phyloP scores from a whole-genome alignment of 1,140 invertebrate species.

The Aphaenogaster rudis region DNA sequence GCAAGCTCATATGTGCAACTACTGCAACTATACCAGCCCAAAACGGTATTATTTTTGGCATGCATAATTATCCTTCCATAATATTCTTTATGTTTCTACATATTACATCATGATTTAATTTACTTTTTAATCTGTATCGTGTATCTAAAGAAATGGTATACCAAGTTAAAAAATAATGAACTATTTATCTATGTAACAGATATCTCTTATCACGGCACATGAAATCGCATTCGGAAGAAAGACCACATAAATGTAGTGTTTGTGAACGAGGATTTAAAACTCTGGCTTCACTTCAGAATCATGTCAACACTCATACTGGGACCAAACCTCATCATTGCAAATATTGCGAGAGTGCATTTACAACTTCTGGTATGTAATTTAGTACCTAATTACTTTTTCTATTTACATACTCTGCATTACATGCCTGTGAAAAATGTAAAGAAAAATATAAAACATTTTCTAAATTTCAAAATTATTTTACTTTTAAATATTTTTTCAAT shows the following conservation, averaged over 20 bases:
- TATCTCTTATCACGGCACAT: conserved; percentile 97
- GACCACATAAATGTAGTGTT: conserved; percentile 97
- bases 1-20: conserved; percentile 94
- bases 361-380: conserved; percentile 92
- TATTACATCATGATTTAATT: background rate
- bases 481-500: background rate
- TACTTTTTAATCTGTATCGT: background rate
- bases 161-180: conserved; percentile 16
- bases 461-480: background rate
- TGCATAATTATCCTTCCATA: conserved; percentile 8
- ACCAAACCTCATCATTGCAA: conserved; percentile 98
- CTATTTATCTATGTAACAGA: conserved; percentile 80
- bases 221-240: conserved; percentile 98
- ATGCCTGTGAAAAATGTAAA: background rate
- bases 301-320: conserved; percentile 98
- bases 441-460: conserved; percentile 2
- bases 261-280: conserved; percentile 99
- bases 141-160: background rate
- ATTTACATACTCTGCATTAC: background rate
- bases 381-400: conserved; percentile 1
- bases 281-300: conserved; percentile 96
- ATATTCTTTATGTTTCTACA: conserved; percentile 17
- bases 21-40: conserved; percentile 96
- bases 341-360: conserved; percentile 97
- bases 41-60: conserved; percentile 88